Evolutionary conservation across 2,888 invertebrate genomes (phyloP), one percentile per base, ranked within the genome.

Genomic region (Machimus atricapillus): DNA sequence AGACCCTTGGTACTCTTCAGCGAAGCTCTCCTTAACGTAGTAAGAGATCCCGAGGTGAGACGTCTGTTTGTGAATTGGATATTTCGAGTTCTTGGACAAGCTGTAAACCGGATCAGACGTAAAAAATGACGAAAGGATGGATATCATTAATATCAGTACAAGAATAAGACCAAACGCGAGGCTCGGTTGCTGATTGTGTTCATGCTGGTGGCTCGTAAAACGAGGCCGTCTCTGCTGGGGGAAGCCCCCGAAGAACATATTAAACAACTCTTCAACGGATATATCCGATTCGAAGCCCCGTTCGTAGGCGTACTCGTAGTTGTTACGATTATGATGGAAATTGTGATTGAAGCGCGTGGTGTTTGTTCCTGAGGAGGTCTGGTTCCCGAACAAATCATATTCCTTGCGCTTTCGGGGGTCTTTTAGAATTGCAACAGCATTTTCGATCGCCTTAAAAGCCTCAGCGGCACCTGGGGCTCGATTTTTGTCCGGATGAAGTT

Each of bases 211-310:
- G 14, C 88, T 91, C 89, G 88, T 90, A 88, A 37, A 90, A 0
- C 90, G 87, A n/a, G 82, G 87, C 5, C 88, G 87, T 78, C 89
- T 90, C 9, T 93, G 93, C 34, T 89, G 89, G 27, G 95, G 94
- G 90, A 96, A 96, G 76, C 95, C 95, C 77, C 98, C 98, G 91
- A 99, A 99, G 94, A 99, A 99, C 98, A 99, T 98, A 92, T 98
- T 99, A 93, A 99, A 99, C 40, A 99, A 93, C 92, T 99, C 98
- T 91, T 99, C 99, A 0, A 98, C 97, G 0, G 98, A 97, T 90
- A 98, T 96, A 90, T 99, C 98, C 1, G 95, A 95, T 93, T 98
- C 98, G 93, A 98, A 98, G 1, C 97, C 97, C 85, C 97, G 94
- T 0, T 96, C 95, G 91, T 97, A 97, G 90, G 96, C 96, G 78